phyloP scores from a whole-genome alignment of 2,113 vertebrate genomes.

The Gymnocephalus cernua region DNA sequence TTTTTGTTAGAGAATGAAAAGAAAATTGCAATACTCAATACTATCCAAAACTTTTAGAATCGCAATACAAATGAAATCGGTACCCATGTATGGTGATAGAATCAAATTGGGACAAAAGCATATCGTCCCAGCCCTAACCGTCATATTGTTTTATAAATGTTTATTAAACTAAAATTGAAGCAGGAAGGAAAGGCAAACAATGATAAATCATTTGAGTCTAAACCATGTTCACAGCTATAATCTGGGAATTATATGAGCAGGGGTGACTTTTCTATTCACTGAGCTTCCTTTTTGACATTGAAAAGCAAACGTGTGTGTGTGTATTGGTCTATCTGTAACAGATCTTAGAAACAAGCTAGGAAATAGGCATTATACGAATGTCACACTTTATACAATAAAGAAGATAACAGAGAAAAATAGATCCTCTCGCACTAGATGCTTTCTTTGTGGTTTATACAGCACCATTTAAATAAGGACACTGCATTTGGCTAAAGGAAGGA shows the following conservation, averaged over 20 bases:
- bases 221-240: conserved; percentile 23
- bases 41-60: no score
- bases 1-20: no score
- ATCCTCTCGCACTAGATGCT: not conserved
- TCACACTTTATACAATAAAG: not conserved
- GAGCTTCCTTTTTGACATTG: not conserved
- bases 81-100: no score
- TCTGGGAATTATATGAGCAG: not conserved
- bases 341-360: conserved; percentile 13
- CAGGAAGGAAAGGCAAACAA: conserved; percentile 20
- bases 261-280: conserved; percentile 2
- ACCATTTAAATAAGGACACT: conserved; percentile 6
- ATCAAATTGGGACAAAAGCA: no score
- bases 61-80: no score
- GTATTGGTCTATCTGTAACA: not conserved
- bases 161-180: not conserved
- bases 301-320: not conserved
- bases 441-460: conserved; percentile 14
- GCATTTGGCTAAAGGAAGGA: conserved; percentile 15
- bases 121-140: no score
- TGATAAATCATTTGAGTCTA: conserved; percentile 7
- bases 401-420: not conserved
- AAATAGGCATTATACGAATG: not conserved
- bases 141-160: no score
- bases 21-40: no score